These are phyloP conservation scores for Nymphalis polychloros DNA, from an alignment of 2,888 invertebrate genomes.

Conservation along the genomic window DNA sequence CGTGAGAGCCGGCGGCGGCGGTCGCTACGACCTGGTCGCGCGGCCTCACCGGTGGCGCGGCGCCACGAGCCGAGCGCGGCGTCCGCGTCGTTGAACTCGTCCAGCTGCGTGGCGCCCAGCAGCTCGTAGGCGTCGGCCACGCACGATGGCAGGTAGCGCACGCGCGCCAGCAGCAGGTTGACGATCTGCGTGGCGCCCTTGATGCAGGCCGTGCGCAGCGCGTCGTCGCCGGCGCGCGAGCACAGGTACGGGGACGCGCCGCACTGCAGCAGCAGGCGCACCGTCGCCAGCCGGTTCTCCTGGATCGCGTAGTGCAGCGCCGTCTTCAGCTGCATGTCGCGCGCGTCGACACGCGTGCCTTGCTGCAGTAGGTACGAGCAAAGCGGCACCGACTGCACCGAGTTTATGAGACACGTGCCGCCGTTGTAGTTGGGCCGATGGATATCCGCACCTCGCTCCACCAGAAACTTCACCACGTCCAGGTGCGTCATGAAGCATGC, in stretches of 20 bases:
- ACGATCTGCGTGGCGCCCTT: conserved; percentile 86
- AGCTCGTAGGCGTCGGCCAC: conserved; percentile 93
- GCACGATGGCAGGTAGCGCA: conserved; percentile 84
- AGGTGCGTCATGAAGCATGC: conserved; percentile 96
- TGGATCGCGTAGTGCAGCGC: conserved; percentile 97
- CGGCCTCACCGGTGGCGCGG: conserved; percentile 78
- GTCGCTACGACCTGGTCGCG: no score
- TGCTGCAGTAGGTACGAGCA: conserved; percentile 90
- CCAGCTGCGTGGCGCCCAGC: conserved; percentile 91
- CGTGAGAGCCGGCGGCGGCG: no score
- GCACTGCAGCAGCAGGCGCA: conserved; percentile 88
- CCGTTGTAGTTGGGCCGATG: conserved; percentile 93
- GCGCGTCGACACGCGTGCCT: conserved; percentile 92
- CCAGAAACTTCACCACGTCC: conserved; percentile 88
- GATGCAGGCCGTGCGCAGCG: conserved; percentile 91
- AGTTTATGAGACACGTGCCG: conserved; percentile 96
- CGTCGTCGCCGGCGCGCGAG: conserved; percentile 93
- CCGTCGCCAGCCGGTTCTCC: conserved; percentile 90
- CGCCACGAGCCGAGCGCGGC: conserved; percentile 90
- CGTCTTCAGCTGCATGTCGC: conserved; percentile 94
- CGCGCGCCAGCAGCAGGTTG: conserved; percentile 84
- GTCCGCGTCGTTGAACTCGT: conserved; percentile 90
- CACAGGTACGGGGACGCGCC: conserved; percentile 89
- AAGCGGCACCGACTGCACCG: conserved; percentile 91
- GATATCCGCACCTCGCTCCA: conserved; percentile 91